Percentiles rank a stretch among this genome's conserved stretches.
These are phyloP conservation scores for Theodoxus fluviatilis DNA, from an alignment of 2,888 invertebrate genomes.

Conservation along the genomic window DNA sequence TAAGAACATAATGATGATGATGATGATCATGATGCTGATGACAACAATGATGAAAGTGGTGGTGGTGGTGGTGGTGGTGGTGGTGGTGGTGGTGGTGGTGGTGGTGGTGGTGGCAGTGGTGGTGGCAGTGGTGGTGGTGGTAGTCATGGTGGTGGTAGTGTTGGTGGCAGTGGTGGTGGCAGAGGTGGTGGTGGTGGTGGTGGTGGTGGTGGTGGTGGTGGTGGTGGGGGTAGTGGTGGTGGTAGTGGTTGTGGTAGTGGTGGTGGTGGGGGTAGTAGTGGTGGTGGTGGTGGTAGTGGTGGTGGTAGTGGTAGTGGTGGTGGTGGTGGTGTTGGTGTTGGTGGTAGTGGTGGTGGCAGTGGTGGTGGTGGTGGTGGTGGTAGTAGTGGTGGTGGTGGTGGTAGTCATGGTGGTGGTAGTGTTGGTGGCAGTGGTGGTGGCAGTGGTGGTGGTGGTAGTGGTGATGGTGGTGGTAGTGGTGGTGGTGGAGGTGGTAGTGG, in stretches of 20 bases:
- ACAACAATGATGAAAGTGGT: background rate
- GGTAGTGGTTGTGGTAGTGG: background rate
- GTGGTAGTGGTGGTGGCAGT: conserved; percentile 12
- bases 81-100: background rate
- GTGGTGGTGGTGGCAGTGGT: background rate
- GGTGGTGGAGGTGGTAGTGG: no score
- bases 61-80: background rate
- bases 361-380: conserved; percentile 14
- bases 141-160: background rate
- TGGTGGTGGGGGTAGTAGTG: background rate
- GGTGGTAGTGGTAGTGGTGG: conserved; percentile 8
- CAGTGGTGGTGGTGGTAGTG: conserved; percentile 4
- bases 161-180: background rate
- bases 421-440: background rate
- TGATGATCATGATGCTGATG: background rate
- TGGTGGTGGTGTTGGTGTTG: background rate
- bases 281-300: conserved; percentile 5
- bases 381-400: conserved; percentile 6
- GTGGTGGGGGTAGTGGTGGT: background rate
- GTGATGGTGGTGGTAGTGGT: background rate
- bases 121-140: background rate
- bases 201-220: background rate
- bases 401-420: conserved; percentile 9
- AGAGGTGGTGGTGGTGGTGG: background rate
- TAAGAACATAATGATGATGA: background rate